Percentiles rank a stretch among this genome's conserved stretches.
Conservation (phyloP, 2,113 vertebrate species). For the Erythrocercus mccallii region DNA sequence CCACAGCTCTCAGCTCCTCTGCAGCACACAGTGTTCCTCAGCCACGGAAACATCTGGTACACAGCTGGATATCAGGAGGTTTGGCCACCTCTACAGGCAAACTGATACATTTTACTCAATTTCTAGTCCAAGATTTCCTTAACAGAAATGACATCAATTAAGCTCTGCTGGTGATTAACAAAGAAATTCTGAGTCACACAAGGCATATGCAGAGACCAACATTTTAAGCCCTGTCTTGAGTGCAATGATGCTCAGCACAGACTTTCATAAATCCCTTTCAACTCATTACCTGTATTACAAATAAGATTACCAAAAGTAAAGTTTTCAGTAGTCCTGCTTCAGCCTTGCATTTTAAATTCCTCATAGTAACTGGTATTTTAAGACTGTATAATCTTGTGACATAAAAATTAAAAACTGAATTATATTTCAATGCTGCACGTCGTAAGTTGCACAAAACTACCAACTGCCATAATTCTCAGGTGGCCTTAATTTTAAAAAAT, state of each 20-base stretch:
- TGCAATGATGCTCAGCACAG: neutral
- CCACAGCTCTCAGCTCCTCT: neutral
- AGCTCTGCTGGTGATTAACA: neutral
- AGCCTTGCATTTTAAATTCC: neutral
- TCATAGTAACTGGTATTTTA: neutral
- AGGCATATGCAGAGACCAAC: neutral
- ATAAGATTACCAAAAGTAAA: neutral
- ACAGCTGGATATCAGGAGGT: neutral
- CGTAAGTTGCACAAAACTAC: neutral
- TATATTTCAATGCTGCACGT: accelerated
- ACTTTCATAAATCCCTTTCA: neutral
- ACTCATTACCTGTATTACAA: neutral
- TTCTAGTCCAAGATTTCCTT: neutral
- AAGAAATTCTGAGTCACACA: neutral
- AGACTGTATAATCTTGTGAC: neutral
- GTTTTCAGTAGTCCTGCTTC: neutral
- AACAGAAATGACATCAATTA: neutral
- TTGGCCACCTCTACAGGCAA: neutral
- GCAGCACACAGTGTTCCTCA: neutral
- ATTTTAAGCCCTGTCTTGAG: neutral
- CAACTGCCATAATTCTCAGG: neutral
- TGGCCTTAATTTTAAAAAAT: neutral
- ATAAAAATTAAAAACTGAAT: neutral
- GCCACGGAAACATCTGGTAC: neutral
- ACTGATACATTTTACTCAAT: neutral